Base-by-base conservation (phyloP, 2,888 invertebrate genomes). In the Platerodrilus igneus region DNA sequence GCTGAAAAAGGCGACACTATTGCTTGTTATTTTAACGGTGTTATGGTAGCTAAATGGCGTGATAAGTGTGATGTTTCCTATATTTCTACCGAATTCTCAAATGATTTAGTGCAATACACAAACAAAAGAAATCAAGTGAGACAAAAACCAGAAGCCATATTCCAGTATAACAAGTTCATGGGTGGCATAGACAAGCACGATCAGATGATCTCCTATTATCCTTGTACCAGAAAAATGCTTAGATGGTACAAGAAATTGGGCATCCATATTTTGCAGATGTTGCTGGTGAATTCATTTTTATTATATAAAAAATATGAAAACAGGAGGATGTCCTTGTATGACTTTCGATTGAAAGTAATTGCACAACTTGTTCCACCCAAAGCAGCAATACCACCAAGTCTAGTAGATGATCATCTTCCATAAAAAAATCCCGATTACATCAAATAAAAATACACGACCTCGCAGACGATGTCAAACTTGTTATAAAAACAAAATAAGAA, bases 151-250 rank as follows among this genome's bases (percentile, higher is more conserved):
- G 42, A 44, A 38, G 28, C 52, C 11, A 14, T 48, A 19, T 28
- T 37, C 23, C 26, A 42, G 27, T 51, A 51, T 23, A 51, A 50
- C 47, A 32, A 48, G 31, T 46, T 33, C 33, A 50, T 50, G 47
- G 37, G 35, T 16, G 44, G 40, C 29, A 37, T 49, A 16, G 46
- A 50, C 37, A 22, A 32, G n/a, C 47, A 50, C 22, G 50, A 50
- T 41, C 49, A 50, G 42, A 48, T 50, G 44, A 21, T 50, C 3
- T 35, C 47, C 7, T 50, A 50, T 33, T 50, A 50, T 35, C 33
- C 46, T 13, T 37, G 37, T 27, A 47, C 45, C 17, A 40, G 41
- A 23, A 40, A 42, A 25, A 44, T 4, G 3, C 22, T 22, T 8
- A n/a, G n/a, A n/a, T n/a, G n/a, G n/a, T n/a, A n/a, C n/a, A n/a